These are phyloP conservation scores for Chydorus sphaericus DNA, from an alignment of 2,888 invertebrate species.

Conservation along the genomic window DNA sequence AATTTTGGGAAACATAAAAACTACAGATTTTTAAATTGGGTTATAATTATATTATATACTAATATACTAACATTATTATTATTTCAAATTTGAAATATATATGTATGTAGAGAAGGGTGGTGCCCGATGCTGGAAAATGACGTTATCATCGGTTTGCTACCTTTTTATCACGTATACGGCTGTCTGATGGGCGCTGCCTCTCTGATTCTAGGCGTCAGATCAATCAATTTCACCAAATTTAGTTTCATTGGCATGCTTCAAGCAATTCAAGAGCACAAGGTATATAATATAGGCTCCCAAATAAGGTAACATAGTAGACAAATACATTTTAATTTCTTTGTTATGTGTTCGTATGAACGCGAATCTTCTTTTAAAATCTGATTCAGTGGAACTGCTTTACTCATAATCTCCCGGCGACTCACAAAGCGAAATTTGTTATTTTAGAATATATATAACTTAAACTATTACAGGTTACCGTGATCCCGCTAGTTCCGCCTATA, in stretches of 20 bases:
- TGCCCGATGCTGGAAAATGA: slow-evolving; percentile 29
- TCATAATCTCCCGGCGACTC: neutral
- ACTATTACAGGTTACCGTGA: slow-evolving; percentile 40
- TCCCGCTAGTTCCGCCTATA: slow-evolving; percentile 66
- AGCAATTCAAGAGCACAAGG: slow-evolving; percentile 52
- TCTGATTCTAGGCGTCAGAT: slow-evolving; percentile 39
- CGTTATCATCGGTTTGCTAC: slow-evolving; percentile 46
- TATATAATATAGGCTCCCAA: too few species aligned
- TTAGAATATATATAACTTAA: neutral
- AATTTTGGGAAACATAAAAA: neutral
- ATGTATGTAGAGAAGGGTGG: slow-evolving; percentile 28
- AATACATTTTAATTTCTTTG: too few species aligned
- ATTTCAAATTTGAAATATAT: slow-evolving; percentile 28
- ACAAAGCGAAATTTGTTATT: neutral
- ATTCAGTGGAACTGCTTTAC: too few species aligned
- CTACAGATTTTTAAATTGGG: too few species aligned
- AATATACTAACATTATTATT: neutral
- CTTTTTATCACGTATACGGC: slow-evolving; percentile 73
- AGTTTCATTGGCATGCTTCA: slow-evolving; percentile 56
- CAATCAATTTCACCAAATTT: slow-evolving; percentile 47
- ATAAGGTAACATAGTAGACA: too few species aligned
- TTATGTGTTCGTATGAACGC: too few species aligned
- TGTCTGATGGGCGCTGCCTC: slow-evolving; percentile 47
- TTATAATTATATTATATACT: too few species aligned
- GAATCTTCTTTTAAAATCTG: too few species aligned